A percentile compares a stretch with the other conserved stretches of the same genome.
Conservation (phyloP, 2,797 vertebrate species). For the Acridotheres tristis region DNA sequence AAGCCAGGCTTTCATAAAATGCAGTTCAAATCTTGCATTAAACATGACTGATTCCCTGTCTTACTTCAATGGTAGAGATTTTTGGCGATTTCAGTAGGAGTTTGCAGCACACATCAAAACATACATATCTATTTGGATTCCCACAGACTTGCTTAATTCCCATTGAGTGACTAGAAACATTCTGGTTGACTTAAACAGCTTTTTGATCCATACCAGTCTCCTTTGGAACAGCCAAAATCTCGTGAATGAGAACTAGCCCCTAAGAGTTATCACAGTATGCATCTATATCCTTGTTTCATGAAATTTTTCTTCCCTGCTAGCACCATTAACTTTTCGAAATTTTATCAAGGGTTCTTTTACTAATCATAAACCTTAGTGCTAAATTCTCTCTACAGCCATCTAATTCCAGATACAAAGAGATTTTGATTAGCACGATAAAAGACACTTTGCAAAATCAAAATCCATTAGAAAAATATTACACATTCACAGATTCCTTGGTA, state of each 20-base stretch:
- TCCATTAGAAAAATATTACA: background rate
- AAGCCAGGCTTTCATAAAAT: background rate
- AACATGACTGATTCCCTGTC: background rate
- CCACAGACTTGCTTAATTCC: background rate
- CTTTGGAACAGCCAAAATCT: background rate
- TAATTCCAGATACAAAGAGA: background rate
- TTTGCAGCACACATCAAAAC: slow-evolving; percentile 2
- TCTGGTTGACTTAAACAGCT: slow-evolving; percentile 13
- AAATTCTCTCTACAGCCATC: background rate
- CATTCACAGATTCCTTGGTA: background rate
- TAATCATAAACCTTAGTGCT: background rate
- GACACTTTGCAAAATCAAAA: background rate
- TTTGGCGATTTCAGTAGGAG: background rate
- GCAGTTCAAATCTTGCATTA: background rate
- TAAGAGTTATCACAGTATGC: background rate
- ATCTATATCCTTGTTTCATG: background rate
- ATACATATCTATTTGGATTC: background rate
- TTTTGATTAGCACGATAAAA: background rate
- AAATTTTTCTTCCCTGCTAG: background rate
- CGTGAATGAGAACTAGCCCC: background rate
- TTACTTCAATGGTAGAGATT: background rate
- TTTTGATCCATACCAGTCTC: slow-evolving; percentile 12
- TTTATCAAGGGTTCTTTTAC: background rate
- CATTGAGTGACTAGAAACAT: background rate
- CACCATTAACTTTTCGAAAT: background rate